Conservation (phyloP, 2,113 vertebrate species). For the Xenus cinereus region DNA sequence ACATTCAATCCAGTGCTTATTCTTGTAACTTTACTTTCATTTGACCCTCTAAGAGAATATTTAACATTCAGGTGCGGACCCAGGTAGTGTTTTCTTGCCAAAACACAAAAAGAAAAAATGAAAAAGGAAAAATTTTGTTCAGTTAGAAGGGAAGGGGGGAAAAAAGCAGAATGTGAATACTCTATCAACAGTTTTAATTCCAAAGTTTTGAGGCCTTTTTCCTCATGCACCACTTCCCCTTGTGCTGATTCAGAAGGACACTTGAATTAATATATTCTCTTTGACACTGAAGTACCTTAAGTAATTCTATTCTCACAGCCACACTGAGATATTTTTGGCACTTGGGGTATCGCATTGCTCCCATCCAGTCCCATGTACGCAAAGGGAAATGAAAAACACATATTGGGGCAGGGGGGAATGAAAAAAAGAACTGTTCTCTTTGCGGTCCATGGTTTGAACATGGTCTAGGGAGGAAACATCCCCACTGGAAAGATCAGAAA, state of each 20-base stretch:
- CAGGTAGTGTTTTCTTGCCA: background rate
- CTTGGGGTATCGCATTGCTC: background rate
- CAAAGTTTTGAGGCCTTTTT: background rate
- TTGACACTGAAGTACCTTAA: background rate
- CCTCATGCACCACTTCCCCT: background rate
- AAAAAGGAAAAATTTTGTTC: background rate
- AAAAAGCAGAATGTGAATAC: background rate
- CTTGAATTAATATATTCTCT: background rate
- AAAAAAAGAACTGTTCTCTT: background rate
- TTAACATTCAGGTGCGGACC: background rate
- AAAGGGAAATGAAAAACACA: background rate
- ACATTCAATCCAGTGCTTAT: background rate
- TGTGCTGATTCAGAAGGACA: background rate
- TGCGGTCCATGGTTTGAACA: background rate
- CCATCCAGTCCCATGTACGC: background rate
- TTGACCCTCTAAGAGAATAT: background rate
- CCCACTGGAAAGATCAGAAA: background rate
- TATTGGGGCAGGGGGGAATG: background rate
- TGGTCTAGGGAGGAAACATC: background rate
- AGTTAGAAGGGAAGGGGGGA: background rate
- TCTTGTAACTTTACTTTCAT: background rate
- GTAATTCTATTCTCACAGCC: background rate
- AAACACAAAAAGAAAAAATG: background rate
- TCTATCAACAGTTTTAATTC: background rate
- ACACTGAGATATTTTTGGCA: background rate